Evolutionary conservation across 2,113 vertebrate genomes (phyloP), one percentile per base, ranked within the genome.

Genomic region (Rafetus swinhoei): DNA sequence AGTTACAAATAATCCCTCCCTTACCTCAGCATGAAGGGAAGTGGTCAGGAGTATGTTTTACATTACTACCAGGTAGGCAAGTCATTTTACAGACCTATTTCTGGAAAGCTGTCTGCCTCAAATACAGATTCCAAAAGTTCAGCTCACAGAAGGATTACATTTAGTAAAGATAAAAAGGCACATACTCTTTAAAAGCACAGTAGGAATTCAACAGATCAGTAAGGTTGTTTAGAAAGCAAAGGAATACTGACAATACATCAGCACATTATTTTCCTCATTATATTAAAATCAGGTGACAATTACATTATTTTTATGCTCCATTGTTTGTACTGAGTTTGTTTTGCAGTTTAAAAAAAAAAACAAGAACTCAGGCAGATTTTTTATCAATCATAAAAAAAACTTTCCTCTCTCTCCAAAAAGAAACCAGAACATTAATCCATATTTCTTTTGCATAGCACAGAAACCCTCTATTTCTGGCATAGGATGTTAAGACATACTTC

Each of bases 191-290:
- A 85, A 93, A 88, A 90, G 54, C 35, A 59, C 9, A 74, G 5
- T 54, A 88, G 14, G 81, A 86, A 84, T 0, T 9, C 29, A 88
- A 52, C 12, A 82, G 87, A 69, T 3, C 0, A 2, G 15, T 3
- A 29, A 8, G 21, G 29, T 52, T 50, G 15, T 9, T 69, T 25
- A 35, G 9, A 10, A 12, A 18, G 9, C 4, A 81, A 81, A 82
- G 16, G 32, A 72, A 1, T 57, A 56, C 7, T 81, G 35, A 82
- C 89, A 60, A 65, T 1, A 88, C n/a, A 81, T 24, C 3, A 2
- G 6, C 90, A 53, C 6, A 84, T 74, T 88, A 35, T 76, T 82
- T 85, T 87, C 52, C 72, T 72, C 85, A 79, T 57, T 90, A 88
- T 55, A 89, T 0, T 81, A 65, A 90, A 85, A 87, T 90, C 2